Evolutionary conservation across 2,797 vertebrate species (phyloP).

Genomic region (Acipenser ruthenus): DNA sequence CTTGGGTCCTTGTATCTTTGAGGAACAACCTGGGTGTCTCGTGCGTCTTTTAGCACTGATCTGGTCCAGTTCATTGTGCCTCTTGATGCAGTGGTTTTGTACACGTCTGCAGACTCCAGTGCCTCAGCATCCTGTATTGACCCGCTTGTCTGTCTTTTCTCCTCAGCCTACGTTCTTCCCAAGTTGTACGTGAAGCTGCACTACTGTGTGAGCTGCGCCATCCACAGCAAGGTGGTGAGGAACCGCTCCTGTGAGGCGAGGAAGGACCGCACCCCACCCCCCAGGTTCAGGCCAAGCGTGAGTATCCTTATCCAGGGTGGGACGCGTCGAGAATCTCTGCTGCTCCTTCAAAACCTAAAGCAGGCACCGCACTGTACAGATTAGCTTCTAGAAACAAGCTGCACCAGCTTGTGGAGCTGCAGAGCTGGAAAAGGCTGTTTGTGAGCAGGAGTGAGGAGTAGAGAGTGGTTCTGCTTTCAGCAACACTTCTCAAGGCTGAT

Average conservation of each 20-base stretch:
- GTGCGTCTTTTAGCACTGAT: too few species aligned
- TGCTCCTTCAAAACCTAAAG: background rate
- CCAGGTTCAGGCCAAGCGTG: conserved; percentile 76
- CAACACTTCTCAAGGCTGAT: too few species aligned
- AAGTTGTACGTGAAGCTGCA: conserved; percentile 94
- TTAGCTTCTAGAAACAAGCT: too few species aligned
- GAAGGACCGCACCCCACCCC: conserved; percentile 84
- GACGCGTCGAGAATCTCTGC: background rate
- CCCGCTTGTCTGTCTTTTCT: background rate
- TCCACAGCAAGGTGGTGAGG: conserved; percentile 91
- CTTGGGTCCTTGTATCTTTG: too few species aligned
- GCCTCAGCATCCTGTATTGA: background rate
- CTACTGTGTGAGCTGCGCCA: conserved; percentile 91
- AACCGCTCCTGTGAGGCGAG: conserved; percentile 85
- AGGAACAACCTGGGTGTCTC: too few species aligned
- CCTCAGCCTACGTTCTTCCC: conserved; percentile 73
- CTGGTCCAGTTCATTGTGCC: too few species aligned
- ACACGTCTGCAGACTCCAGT: too few species aligned
- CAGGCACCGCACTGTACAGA: rapidly evolving
- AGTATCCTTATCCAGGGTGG: conserved; percentile 30
- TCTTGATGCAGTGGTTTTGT: too few species aligned
- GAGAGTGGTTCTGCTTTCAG: too few species aligned
- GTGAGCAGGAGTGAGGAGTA: rapidly evolving
- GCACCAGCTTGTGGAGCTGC: background rate
- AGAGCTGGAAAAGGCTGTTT: background rate